Percentiles rank a stretch among this genome's conserved stretches.
Evolutionary conservation across 2,797 vertebrate genomes (phyloP).

Genomic region (Hypotaenidia okinawae): DNA sequence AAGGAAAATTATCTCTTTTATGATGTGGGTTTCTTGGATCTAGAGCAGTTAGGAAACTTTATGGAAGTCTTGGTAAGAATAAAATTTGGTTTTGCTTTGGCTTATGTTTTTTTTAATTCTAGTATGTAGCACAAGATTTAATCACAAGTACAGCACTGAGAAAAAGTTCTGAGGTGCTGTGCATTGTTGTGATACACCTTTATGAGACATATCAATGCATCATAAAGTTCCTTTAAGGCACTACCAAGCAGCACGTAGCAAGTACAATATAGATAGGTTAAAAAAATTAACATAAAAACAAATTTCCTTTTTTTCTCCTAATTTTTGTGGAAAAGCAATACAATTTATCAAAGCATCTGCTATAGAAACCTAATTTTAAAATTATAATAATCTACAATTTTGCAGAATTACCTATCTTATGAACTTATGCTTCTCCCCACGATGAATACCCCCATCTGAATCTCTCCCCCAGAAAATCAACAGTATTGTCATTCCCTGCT

Average conservation of each 20-base stretch:
- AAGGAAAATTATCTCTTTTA: background rate
- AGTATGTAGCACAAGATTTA: background rate
- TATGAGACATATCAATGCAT: background rate
- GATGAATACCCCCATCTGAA: background rate
- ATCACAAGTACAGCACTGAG: background rate
- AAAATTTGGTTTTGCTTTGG: background rate
- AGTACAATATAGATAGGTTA: background rate
- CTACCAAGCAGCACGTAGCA: background rate
- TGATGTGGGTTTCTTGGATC: background rate
- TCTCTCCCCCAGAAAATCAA: background rate
- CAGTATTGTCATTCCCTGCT: background rate
- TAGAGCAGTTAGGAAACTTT: background rate
- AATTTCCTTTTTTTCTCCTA: background rate
- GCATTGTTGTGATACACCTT: background rate
- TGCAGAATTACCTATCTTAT: background rate
- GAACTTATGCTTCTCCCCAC: background rate
- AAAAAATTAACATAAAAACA: background rate
- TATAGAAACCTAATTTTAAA: background rate
- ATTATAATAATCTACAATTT: background rate
- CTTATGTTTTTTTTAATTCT: background rate
- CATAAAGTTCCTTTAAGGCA: background rate
- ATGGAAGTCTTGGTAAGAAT: background rate
- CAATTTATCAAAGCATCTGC: background rate
- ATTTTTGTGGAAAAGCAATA: background rate
- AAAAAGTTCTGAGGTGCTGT: background rate